A percentile compares a stretch with the other conserved stretches of the same genome.
Conservation (phyloP, 2,113 vertebrate species). For the Balaeniceps rex region DNA sequence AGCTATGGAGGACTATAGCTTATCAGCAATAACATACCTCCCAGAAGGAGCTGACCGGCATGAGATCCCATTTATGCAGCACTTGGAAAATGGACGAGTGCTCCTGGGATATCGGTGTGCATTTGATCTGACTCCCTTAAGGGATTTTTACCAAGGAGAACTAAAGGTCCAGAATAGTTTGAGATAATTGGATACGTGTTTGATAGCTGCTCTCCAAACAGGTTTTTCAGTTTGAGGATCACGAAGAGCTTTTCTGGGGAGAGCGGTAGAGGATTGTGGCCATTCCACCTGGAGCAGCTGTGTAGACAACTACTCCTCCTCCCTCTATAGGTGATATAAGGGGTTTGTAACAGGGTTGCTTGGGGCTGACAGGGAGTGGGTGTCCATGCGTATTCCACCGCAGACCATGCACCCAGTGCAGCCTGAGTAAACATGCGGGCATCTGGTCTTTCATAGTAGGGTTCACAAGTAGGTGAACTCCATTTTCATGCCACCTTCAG, state of each 20-base stretch:
- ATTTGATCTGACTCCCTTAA: not conserved
- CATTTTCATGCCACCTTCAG: not conserved
- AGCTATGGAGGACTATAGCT: not conserved
- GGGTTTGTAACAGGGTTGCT: not conserved
- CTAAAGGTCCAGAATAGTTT: not conserved
- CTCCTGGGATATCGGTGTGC: not conserved
- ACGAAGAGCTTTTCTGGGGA: not conserved
- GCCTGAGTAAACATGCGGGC: rapidly evolving
- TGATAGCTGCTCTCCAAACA: not conserved
- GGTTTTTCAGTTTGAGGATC: not conserved
- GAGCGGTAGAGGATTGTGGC: rapidly evolving
- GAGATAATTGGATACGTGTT: not conserved
- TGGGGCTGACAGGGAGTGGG: not conserved
- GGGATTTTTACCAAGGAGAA: not conserved
- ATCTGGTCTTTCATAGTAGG: not conserved
- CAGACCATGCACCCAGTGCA: not conserved
- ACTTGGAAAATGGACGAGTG: not conserved
- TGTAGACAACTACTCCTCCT: not conserved
- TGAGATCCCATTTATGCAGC: not conserved
- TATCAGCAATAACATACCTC: not conserved
- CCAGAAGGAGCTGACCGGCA: not conserved
- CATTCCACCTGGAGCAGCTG: not conserved
- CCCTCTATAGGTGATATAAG: not conserved
- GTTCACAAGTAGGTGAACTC: not conserved
- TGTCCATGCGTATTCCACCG: rapidly evolving